Conservation (phyloP, 1,140 invertebrate species). For the Megalonaias nervosa region DNA sequence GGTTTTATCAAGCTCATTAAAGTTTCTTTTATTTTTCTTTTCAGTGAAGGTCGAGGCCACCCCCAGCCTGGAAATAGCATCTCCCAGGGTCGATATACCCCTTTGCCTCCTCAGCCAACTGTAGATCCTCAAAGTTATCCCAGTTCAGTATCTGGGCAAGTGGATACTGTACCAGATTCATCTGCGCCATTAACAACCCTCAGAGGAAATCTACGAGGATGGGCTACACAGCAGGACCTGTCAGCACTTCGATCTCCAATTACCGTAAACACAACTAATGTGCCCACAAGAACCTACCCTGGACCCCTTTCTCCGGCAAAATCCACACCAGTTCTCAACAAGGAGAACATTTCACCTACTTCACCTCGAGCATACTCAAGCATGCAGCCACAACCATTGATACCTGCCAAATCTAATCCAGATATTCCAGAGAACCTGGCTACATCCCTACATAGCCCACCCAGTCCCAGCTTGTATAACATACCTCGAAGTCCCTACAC, state of each 20-base stretch:
- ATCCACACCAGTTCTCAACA: conserved; percentile 51
- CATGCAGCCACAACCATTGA: conserved; percentile 6
- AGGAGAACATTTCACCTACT: conserved; percentile 19
- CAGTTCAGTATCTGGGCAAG: too few relatives aligned
- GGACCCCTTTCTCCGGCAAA: conserved; percentile 45
- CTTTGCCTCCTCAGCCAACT: too few relatives aligned
- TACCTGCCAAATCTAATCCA: conserved; percentile 47
- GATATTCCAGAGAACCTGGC: conserved; percentile 44
- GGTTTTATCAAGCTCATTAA: too few relatives aligned
- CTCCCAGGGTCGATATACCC: too few relatives aligned
- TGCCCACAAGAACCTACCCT: conserved; percentile 15
- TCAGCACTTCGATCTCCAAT: conserved; percentile 30
- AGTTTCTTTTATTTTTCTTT: too few relatives aligned
- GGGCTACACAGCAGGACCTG: conserved; percentile 39
- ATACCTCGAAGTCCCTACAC: background rate
- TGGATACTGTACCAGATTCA: conserved; percentile 5
- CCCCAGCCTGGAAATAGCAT: too few relatives aligned
- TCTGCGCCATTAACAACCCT: background rate
- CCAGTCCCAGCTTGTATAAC: conserved; percentile 18
- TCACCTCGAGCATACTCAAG: conserved; percentile 13
- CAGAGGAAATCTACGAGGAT: conserved; percentile 31
- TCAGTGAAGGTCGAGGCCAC: too few relatives aligned
- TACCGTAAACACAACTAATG: conserved; percentile 26
- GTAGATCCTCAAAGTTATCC: too few relatives aligned
- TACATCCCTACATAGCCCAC: conserved; percentile 30